phyloP scores from a whole-genome alignment of 2,888 invertebrate genomes.

The Catocala sponsa region DNA sequence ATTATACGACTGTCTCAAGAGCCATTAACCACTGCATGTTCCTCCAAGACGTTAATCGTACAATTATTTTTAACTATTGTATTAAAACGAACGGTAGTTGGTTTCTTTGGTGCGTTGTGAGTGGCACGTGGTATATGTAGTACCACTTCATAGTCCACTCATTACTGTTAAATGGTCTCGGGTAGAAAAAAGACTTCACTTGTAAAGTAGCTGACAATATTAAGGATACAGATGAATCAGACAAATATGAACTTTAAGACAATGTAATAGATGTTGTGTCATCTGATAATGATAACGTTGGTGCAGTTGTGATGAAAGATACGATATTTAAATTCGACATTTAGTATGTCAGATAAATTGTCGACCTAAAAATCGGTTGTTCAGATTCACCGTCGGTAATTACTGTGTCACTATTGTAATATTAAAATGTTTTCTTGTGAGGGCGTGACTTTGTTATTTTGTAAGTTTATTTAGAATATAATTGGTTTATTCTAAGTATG shows the following conservation, averaged over 20 bases:
- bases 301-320: conserved; percentile 68
- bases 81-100: conserved; percentile 83
- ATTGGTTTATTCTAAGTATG: conserved; percentile 43
- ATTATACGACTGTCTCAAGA: conserved; percentile 79
- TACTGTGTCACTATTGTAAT: conserved; percentile 73
- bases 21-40: conserved; percentile 68
- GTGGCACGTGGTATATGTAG: conserved; percentile 85
- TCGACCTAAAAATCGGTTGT: conserved; percentile 82
- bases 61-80: conserved; percentile 84
- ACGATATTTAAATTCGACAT: conserved; percentile 81
- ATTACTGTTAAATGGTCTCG: conserved; percentile 86
- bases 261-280: conserved; percentile 29
- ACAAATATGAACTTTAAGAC: conserved; percentile 45
- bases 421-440: conserved; percentile 61
- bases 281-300: conserved; percentile 46
- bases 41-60: conserved; percentile 81
- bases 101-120: conserved; percentile 74
- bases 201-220: conserved; percentile 66
- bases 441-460: conserved; percentile 58
- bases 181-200: conserved; percentile 77
- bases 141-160: conserved; percentile 83
- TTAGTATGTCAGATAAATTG: conserved; percentile 83
- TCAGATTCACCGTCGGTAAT: conserved; percentile 81
- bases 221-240: conserved; percentile 10
- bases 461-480: conserved; percentile 40